phyloP scores from a whole-genome alignment of 1,140 invertebrate genomes.

The Drosophila murphyi region DNA sequence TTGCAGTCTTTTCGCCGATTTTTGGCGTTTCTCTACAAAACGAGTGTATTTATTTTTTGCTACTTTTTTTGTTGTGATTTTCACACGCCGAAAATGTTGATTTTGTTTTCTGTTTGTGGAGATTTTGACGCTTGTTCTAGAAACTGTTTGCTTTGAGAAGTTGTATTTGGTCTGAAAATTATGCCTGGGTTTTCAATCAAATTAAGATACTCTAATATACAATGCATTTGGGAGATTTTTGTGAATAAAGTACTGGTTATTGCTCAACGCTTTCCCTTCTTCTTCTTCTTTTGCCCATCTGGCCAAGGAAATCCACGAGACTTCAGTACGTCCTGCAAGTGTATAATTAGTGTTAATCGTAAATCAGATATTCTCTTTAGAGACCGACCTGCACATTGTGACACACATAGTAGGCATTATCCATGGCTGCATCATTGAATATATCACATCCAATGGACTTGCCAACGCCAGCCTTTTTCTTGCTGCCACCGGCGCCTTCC shows the following conservation, averaged over 20 bases:
- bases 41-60: conserved; percentile 16
- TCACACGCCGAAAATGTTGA: conserved; percentile 49
- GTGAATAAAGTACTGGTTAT: not conserved
- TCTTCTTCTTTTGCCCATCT: conserved; percentile 92
- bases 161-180: conserved; percentile 29
- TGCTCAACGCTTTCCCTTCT: conserved; percentile 86
- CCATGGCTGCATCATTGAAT: conserved; percentile 93
- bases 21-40: conserved; percentile 36
- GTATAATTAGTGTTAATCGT: no score
- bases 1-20: conserved; percentile 25
- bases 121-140: conserved; percentile 45
- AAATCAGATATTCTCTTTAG: no score
- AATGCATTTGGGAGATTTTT: conserved; percentile 4
- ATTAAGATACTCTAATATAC: conserved; percentile 14
- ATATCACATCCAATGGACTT: conserved; percentile 91
- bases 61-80: conserved; percentile 23
- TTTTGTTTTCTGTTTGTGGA: conserved; percentile 44
- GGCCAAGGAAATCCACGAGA: conserved; percentile 93
- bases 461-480: conserved; percentile 87
- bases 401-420: conserved; percentile 94
- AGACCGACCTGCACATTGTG: conserved; percentile 92
- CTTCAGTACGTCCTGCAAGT: conserved; percentile 84
- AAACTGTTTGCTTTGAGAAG: conserved; percentile 40
- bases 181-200: conserved; percentile 45
- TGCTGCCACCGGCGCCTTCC: conserved; percentile 63